Conservation (phyloP, 1,140 invertebrate genomes). For the Chionoecetes opilio region DNA sequence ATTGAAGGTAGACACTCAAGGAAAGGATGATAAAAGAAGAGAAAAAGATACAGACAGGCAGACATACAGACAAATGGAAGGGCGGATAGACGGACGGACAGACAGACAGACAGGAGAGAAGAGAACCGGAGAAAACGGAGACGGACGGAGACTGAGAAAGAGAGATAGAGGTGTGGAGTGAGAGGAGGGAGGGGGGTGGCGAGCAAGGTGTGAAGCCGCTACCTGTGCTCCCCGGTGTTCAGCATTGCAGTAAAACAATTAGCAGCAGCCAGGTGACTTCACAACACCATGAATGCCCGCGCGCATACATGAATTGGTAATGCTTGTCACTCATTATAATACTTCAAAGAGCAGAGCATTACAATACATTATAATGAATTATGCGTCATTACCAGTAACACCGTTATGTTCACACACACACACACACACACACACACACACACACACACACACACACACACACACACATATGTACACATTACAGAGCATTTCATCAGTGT, state of each 20-base stretch:
- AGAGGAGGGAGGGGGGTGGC: too few species aligned
- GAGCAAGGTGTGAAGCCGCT: not conserved
- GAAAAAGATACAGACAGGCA: not conserved
- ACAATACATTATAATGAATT: conserved; percentile 58
- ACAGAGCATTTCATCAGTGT: not conserved
- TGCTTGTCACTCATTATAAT: conserved; percentile 56
- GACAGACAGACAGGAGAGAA: not conserved
- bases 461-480: not conserved
- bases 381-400: conserved; percentile 53
- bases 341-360: conserved; percentile 59
- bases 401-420: conserved; percentile 18
- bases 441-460: conserved; percentile 23
- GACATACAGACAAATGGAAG: not conserved
- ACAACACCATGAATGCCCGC: conserved; percentile 30
- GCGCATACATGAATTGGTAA: conserved; percentile 61
- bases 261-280: conserved; percentile 39
- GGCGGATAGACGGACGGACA: not conserved
- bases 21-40: not conserved
- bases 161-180: too few species aligned
- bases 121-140: not conserved
- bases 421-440: conserved; percentile 25
- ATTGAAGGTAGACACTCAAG: not conserved
- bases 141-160: too few species aligned
- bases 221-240: not conserved
- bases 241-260: conserved; percentile 52